A percentile compares a stretch with the other conserved stretches of the same genome.
Evolutionary conservation across 2,113 vertebrate species (phyloP).

Genomic region (Triplophysa rosa): DNA sequence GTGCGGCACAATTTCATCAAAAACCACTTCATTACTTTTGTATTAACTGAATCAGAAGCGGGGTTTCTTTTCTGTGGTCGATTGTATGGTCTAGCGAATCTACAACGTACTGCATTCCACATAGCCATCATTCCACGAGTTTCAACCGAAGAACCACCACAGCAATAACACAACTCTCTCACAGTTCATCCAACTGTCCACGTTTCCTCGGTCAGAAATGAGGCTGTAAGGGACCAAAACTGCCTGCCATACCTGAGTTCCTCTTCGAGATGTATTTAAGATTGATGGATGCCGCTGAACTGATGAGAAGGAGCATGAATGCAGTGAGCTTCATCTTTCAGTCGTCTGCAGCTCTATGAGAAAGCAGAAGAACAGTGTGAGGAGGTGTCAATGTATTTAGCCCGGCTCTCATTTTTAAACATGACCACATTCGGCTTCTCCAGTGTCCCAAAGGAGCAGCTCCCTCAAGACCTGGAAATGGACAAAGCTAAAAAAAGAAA

Average conservation of each 20-base stretch:
- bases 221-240: conserved; percentile 5
- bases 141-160: background rate
- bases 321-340: conserved; percentile 84
- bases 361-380: conserved; percentile 52
- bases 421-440: background rate
- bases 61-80: background rate
- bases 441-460: background rate
- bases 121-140: background rate
- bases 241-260: conserved; percentile 88
- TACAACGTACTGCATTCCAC: background rate
- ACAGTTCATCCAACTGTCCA: background rate
- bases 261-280: conserved; percentile 94
- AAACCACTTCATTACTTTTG: conserved; percentile 2
- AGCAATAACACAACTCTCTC: background rate
- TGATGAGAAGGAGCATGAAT: conserved; percentile 80
- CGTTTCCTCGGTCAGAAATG: background rate
- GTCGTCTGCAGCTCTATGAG: conserved; percentile 68
- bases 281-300: conserved; percentile 81
- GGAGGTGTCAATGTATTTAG: background rate
- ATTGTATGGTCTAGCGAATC: background rate
- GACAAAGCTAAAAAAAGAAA: background rate
- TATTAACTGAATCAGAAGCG: background rate
- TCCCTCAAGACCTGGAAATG: background rate
- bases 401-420: background rate
- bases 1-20: background rate